phyloP scores from a whole-genome alignment of 2,888 invertebrate species.

The Andrena trimmerana region DNA sequence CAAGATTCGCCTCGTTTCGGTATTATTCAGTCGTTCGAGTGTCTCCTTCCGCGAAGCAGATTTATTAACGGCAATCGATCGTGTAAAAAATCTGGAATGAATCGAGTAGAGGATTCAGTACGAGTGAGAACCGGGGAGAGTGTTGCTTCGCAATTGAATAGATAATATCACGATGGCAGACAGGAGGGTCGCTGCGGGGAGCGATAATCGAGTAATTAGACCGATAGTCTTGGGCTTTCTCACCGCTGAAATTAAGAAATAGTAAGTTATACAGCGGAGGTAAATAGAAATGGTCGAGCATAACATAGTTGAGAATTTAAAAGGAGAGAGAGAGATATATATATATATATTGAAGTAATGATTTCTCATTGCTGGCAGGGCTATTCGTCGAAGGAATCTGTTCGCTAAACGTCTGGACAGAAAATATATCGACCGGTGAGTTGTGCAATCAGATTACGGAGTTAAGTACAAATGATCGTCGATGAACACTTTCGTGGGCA shows the following conservation, averaged over 20 bases:
- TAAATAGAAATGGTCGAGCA: neutral
- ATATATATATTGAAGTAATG: neutral
- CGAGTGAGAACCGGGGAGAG: neutral
- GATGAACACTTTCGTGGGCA: conserved; percentile 25
- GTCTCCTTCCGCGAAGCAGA: conserved; percentile 30
- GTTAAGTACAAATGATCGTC: conserved; percentile 41
- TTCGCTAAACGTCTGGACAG: conserved; percentile 8
- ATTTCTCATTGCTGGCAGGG: conserved; percentile 19
- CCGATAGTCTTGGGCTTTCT: conserved; percentile 21
- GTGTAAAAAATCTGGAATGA: conserved; percentile 50
- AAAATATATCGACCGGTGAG: neutral
- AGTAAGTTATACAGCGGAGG: neutral
- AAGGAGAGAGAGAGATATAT: neutral
- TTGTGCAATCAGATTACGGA: neutral
- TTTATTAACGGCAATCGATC: conserved; percentile 28
- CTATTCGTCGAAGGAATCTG: conserved; percentile 13
- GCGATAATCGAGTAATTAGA: conserved; percentile 23
- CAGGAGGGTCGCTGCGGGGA: conserved; percentile 1
- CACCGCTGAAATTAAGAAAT: conserved; percentile 31
- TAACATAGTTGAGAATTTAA: conserved; percentile 17
- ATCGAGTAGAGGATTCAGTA: conserved; percentile 41
- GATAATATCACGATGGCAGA: conserved; percentile 20
- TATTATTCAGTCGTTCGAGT: conserved; percentile 41
- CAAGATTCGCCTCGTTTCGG: conserved; percentile 19
- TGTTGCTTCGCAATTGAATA: neutral